Evolutionary conservation across 2,888 invertebrate genomes (phyloP).

Genomic region (Oscheius sp.): DNA sequence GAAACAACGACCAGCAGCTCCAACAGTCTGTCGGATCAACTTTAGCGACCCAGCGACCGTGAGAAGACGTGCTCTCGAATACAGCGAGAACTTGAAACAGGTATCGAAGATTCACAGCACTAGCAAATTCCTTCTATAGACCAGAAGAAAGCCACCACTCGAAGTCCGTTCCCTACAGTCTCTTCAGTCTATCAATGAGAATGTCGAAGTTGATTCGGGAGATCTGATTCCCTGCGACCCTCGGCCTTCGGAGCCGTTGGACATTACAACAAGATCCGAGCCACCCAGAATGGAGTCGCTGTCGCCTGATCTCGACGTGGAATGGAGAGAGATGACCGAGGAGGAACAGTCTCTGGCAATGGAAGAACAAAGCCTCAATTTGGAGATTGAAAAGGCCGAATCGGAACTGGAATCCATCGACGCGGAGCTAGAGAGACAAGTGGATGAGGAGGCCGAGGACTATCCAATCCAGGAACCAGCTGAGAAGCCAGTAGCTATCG

Average conservation of each 20-base stretch:
- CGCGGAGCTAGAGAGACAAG: slow-evolving; percentile 68
- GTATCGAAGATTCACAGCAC: not conserved
- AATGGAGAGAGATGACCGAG: slow-evolving; percentile 77
- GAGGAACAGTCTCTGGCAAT: slow-evolving; percentile 76
- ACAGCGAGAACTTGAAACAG: slow-evolving; percentile 42
- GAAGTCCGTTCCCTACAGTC: slow-evolving; percentile 31
- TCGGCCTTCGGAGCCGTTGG: slow-evolving; percentile 3
- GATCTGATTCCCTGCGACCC: slow-evolving; percentile 21
- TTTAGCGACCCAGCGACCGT: slow-evolving; percentile 58
- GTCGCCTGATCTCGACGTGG: slow-evolving; percentile 74
- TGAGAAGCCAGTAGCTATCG: slow-evolving; percentile 19
- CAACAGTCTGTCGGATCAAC: slow-evolving; percentile 46
- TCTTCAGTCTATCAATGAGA: slow-evolving; percentile 37
- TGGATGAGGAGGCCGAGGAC: slow-evolving; percentile 73
- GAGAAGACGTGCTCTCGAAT: slow-evolving; percentile 46
- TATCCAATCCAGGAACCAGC: slow-evolving; percentile 40
- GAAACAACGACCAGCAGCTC: slow-evolving; percentile 7
- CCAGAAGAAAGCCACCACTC: slow-evolving; percentile 4
- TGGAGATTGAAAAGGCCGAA: slow-evolving; percentile 77
- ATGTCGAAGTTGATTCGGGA: slow-evolving; percentile 17
- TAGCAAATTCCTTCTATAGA: not conserved
- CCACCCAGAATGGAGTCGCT: slow-evolving; percentile 21
- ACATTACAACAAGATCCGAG: slow-evolving; percentile 41
- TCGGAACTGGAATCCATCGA: slow-evolving; percentile 78
- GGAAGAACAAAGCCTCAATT: slow-evolving; percentile 79